A percentile compares a stretch with the other conserved stretches of the same genome.
Conservation (phyloP, 1,140 invertebrate species). For the Macrobrachium nipponense region DNA sequence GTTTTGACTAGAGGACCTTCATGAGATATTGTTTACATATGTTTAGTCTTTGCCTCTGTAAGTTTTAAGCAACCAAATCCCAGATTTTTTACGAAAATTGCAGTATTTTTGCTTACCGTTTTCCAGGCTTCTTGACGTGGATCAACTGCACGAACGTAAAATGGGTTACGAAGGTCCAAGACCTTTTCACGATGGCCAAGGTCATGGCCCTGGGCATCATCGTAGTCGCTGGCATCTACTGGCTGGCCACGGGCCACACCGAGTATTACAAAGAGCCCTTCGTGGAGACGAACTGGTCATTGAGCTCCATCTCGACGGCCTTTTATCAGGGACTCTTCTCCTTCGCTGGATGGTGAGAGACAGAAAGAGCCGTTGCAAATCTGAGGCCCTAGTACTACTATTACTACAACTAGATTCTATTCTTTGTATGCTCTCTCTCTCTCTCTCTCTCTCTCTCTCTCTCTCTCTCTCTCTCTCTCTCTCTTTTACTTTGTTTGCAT, state of each 20-base stretch:
- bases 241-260: conserved; percentile 70
- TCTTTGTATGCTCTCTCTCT: background rate
- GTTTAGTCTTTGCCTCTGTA: too few species aligned
- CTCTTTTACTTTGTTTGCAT: background rate
- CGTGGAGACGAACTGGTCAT: conserved; percentile 71
- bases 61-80: too few species aligned
- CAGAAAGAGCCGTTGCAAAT: too few species aligned
- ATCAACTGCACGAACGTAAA: conserved; percentile 97
- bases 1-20: too few species aligned
- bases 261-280: conserved; percentile 73
- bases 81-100: too few species aligned
- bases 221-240: conserved; percentile 82
- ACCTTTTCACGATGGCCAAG: conserved; percentile 94
- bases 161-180: conserved; percentile 92
- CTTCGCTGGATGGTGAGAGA: conserved; percentile 75
- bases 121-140: conserved; percentile 87
- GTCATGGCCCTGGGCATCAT: conserved; percentile 90
- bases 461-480: background rate
- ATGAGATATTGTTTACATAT: too few species aligned
- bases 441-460: background rate
- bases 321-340: conserved; percentile 80
- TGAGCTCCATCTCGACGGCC: conserved; percentile 73
- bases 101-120: too few species aligned
- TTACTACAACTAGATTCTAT: background rate
- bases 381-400: too few species aligned